Evolutionary conservation across 2,113 vertebrate species (phyloP).

Genomic region (Polypterus bichir): DNA sequence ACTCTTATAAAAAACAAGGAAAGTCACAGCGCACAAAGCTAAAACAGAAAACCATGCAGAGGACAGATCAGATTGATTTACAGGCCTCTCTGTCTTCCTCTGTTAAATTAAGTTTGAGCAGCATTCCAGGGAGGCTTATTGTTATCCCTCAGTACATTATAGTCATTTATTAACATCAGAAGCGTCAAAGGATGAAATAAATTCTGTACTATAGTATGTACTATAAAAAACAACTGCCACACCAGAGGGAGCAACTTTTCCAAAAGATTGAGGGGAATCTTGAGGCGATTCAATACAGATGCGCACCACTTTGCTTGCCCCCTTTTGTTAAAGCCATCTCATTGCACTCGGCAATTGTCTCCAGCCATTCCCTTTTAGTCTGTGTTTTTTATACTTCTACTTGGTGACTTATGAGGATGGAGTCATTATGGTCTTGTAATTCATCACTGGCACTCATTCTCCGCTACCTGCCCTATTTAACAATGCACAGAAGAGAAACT

Average conservation of each 20-base stretch:
- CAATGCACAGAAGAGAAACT: conserved; percentile 55
- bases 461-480: conserved; percentile 39
- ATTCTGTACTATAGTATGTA: conserved; percentile 31
- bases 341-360: background rate
- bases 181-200: conserved; percentile 43
- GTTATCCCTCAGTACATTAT: conserved; percentile 30
- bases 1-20: no score
- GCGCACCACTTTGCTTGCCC: conserved; percentile 21
- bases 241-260: conserved; percentile 36
- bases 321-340: background rate
- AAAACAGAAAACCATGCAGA: background rate
- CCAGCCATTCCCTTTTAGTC: conserved; percentile 27
- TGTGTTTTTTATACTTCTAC: conserved; percentile 45
- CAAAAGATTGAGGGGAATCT: conserved; percentile 54
- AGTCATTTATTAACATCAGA: conserved; percentile 47
- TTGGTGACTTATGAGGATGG: conserved; percentile 64
- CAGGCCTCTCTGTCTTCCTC: conserved; percentile 3
- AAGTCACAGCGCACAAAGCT: no score
- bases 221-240: conserved; percentile 31
- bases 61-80: conserved; percentile 1
- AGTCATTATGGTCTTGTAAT: conserved; percentile 50
- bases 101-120: conserved; percentile 15
- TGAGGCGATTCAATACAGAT: conserved; percentile 36
- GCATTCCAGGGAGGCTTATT: conserved; percentile 22
- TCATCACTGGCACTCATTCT: conserved; percentile 51